phyloP scores from a whole-genome alignment of 2,888 invertebrate species.

The Caenorhabditis sp. region DNA sequence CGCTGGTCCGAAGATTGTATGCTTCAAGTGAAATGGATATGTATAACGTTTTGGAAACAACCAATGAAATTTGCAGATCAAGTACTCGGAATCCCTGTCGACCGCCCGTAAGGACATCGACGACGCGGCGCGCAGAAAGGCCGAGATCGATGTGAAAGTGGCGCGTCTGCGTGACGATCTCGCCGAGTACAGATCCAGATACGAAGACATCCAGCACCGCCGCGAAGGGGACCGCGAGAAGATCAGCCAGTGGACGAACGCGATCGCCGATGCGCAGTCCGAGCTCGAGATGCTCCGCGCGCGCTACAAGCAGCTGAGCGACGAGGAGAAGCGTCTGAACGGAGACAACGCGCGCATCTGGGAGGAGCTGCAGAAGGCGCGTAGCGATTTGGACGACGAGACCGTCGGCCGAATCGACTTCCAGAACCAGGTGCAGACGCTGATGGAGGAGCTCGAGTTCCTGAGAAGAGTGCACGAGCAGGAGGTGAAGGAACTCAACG shows the following conservation, averaged over 20 bases:
- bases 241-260: constrained; percentile 77
- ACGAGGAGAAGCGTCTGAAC: constrained; percentile 78
- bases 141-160: constrained; percentile 81
- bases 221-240: constrained; percentile 77
- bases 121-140: constrained; percentile 81
- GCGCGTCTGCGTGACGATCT: constrained; percentile 81
- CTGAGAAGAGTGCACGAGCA: constrained; percentile 78
- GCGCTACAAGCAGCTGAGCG: constrained; percentile 78
- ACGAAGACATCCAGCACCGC: constrained; percentile 77
- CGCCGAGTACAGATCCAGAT: constrained; percentile 78
- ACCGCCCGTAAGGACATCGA: constrained; percentile 81
- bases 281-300: constrained; percentile 79
- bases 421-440: constrained; percentile 80
- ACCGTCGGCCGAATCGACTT: constrained; percentile 79
- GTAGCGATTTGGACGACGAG: constrained; percentile 80
- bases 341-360: constrained; percentile 77
- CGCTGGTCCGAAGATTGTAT: too few relatives aligned
- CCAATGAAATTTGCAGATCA: constrained; percentile 66
- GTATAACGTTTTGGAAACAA: neutral
- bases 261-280: constrained; percentile 77
- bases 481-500: constrained; percentile 79
- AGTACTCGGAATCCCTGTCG: constrained; percentile 81
- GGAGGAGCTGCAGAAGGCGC: constrained; percentile 79
- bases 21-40: neutral
- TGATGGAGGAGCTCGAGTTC: constrained; percentile 79